phyloP scores from a whole-genome alignment of 1,140 invertebrate genomes.

The Leptinotarsa lineolata region DNA sequence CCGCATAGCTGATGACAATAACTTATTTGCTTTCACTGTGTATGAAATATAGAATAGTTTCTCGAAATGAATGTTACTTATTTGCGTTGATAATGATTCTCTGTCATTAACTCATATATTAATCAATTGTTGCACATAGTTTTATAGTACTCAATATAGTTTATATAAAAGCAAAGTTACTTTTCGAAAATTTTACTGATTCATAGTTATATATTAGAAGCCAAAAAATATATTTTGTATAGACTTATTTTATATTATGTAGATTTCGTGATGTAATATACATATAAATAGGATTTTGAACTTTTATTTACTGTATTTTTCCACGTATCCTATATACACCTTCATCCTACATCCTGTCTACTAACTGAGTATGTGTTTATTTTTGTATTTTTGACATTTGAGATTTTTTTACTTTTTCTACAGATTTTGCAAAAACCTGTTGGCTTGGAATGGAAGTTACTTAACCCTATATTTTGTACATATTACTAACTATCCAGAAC shows the following conservation, averaged over 20 bases:
- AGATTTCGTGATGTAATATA: too few species aligned
- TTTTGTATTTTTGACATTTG: constrained; percentile 13
- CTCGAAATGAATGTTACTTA: too few species aligned
- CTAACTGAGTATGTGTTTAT: constrained; percentile 38
- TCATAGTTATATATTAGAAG: not conserved
- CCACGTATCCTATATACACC: not conserved
- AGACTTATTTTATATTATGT: not conserved
- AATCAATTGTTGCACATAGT: not conserved
- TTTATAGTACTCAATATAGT: not conserved
- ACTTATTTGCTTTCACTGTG: too few species aligned
- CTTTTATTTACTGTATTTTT: not conserved
- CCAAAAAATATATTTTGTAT: not conserved
- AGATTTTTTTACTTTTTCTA: constrained; percentile 16
- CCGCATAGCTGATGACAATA: too few species aligned
- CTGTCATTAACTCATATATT: too few species aligned
- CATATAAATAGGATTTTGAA: too few species aligned
- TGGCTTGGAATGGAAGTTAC: not conserved
- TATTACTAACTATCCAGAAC: constrained; percentile 20
- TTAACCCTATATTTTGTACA: constrained; percentile 19
- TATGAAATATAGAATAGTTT: too few species aligned
- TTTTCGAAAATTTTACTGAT: not conserved
- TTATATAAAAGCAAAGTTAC: too few species aligned
- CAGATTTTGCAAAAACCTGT: constrained; percentile 6
- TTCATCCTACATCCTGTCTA: constrained; percentile 21
- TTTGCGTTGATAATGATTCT: too few species aligned